Base-by-base conservation (phyloP, 2,113 vertebrate species). In the Spizaetus ornatus region DNA sequence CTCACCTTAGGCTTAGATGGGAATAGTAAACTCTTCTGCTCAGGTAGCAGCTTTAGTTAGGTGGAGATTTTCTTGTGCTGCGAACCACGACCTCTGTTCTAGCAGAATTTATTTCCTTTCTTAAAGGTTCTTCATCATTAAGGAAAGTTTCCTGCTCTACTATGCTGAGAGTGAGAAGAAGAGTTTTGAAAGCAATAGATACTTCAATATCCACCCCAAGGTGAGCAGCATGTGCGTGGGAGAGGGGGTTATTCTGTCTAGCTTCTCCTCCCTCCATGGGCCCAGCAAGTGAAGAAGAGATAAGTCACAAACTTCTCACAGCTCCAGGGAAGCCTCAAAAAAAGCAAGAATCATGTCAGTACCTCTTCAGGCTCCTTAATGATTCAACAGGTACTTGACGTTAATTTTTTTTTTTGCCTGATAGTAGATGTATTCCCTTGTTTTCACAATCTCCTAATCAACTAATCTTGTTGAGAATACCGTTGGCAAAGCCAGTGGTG, bases 131-230 rank as follows among this genome's bases (percentile, higher is more conserved):
- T 99, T 99, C 97, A 99, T 99, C 95, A 99, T 99, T 98, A 99
- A 99, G 97, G 99, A 99, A 97, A 99, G 99, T 91, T 99, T 99
- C 97, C 96, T 99, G 93, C 99, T 99, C 17, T 99, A 99, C 95
- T 99, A 99, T 80, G 99, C 99, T 36, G 99, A 99, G 96, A 99
- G 96, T 12, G 99, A 99, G 96, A 99, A 98, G 97, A 99, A 98
- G 94, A 99, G 95, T 97, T 99, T 99, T 94, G 99, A 99, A 98
- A 99, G 97, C 96, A 99, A 99, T 97, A 98, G 98, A 69, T 99
- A 98, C 97, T 99, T 99, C 98, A 99, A 99, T 97, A 99, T 99
- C 88, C 99, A 99, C 78, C 99, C 99, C 7, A 99, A 99, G 99
- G 99, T 99, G 96, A 98, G 97, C 43, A 26, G 21, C 0, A 3